Evolutionary conservation across 2,888 invertebrate species (phyloP).

Genomic region (Trissolcus japonicus): DNA sequence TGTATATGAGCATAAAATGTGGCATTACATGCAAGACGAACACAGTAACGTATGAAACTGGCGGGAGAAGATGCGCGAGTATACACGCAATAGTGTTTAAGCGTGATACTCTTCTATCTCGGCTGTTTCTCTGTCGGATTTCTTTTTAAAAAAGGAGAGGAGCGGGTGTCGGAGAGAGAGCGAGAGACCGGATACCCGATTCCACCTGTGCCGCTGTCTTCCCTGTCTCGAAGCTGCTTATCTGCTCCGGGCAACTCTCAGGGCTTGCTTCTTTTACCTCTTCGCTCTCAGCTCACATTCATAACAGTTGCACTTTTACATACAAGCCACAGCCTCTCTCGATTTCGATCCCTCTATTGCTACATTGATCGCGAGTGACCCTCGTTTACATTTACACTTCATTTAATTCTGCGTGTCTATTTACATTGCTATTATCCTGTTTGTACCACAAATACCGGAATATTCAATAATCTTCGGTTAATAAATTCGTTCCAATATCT

Average conservation of each 20-base stretch:
- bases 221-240: constrained; percentile 63
- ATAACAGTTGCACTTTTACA: constrained; percentile 62
- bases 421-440: constrained; percentile 49
- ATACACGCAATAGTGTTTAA: constrained; percentile 72
- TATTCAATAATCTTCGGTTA: constrained; percentile 33
- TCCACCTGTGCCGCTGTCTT: constrained; percentile 73
- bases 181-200: constrained; percentile 70
- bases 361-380: constrained; percentile 54
- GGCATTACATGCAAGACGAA: constrained; percentile 60
- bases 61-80: constrained; percentile 62
- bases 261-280: constrained; percentile 49
- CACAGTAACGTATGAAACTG: constrained; percentile 59
- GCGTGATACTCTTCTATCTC: constrained; percentile 63
- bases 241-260: constrained; percentile 55
- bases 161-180: constrained; percentile 35
- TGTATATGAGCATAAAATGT: constrained; percentile 45
- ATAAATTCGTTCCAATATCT: constrained; percentile 40
- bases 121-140: constrained; percentile 43
- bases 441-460: constrained; percentile 36
- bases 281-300: constrained; percentile 57
- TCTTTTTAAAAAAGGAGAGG: constrained; percentile 40
- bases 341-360: constrained; percentile 53
- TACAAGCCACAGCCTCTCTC: constrained; percentile 47
- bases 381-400: constrained; percentile 59
- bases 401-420: constrained; percentile 53